These are phyloP conservation scores for Lasiurus borealis DNA, from an alignment of 2,113 vertebrate genomes.

Conservation along the genomic window DNA sequence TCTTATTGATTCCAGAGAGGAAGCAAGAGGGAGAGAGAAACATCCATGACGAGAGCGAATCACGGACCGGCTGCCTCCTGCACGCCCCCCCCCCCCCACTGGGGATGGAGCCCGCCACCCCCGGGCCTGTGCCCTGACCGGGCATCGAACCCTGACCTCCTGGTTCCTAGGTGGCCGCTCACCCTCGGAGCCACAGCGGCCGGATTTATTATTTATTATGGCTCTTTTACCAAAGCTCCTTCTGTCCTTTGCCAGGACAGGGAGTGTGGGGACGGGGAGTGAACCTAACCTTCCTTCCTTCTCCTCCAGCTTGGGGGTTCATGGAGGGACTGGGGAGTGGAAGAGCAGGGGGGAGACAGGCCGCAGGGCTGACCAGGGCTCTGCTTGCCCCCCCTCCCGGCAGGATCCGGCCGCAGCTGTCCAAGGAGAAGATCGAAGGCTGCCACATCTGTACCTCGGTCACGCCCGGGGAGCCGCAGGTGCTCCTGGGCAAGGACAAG, in stretches of 20 bases:
- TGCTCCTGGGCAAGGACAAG: conserved; percentile 98
- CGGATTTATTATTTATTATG: no score
- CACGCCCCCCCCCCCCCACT: no score
- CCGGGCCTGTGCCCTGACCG: no score
- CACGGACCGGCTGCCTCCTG: no score
- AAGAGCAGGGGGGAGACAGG: fast-evolving
- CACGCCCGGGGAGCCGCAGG: conserved; percentile 96
- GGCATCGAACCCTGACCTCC: no score
- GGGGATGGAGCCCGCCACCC: no score
- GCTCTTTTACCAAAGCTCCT: neutral
- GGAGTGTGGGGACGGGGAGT: fast-evolving
- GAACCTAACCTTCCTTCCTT: neutral
- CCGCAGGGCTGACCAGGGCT: neutral
- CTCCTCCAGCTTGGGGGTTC: neutral
- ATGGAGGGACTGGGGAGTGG: neutral
- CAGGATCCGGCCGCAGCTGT: conserved; percentile 98
- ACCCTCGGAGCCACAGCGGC: fast-evolving
- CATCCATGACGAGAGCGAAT: no score
- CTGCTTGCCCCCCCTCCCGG: neutral
- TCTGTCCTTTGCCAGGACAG: neutral
- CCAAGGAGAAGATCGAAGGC: conserved; percentile 98
- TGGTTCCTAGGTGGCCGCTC: no score
- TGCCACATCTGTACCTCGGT: conserved; percentile 97
- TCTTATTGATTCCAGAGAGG: no score
- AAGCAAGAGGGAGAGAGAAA: no score